A percentile compares a stretch with the other conserved stretches of the same genome.
phyloP scores from a whole-genome alignment of 2,113 vertebrate genomes.

The Eubucco bourcierii region DNA sequence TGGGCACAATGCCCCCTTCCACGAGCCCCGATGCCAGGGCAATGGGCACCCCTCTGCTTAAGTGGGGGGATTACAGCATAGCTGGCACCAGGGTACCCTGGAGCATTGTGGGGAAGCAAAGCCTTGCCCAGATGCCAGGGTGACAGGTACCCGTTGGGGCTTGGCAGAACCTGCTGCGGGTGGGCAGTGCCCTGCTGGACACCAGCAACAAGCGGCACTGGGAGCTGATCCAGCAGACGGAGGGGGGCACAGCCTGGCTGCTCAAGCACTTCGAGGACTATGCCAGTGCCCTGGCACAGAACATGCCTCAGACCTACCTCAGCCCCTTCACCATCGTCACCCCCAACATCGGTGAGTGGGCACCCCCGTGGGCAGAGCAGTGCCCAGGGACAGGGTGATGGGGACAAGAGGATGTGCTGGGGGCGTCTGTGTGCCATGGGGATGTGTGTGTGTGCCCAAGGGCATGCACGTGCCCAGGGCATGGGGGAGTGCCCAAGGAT shows the following conservation, averaged over 20 bases:
- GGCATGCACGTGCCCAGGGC: background rate
- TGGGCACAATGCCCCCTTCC: too few species aligned
- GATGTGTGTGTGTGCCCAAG: background rate
- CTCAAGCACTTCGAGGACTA: conserved; percentile 90
- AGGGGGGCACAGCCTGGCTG: conserved; percentile 88
- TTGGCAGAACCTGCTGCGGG: conserved; percentile 87
- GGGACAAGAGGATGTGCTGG: background rate
- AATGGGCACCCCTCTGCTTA: background rate
- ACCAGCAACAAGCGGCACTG: conserved; percentile 85
- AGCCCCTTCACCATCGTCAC: conserved; percentile 96
- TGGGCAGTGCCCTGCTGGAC: conserved; percentile 90
- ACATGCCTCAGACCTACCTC: conserved; percentile 97
- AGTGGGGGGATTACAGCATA: background rate
- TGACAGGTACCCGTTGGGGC: background rate
- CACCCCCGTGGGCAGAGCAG: too few species aligned
- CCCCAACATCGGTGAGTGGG: conserved; percentile 88
- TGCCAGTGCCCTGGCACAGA: conserved; percentile 88
- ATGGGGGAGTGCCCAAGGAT: too few species aligned
- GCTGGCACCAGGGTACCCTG: too few species aligned
- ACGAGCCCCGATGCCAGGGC: background rate
- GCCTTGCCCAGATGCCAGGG: background rate
- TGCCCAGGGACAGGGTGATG: background rate
- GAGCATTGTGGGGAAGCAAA: too few species aligned
- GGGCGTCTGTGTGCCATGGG: background rate
- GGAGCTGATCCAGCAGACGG: conserved; percentile 92